A percentile compares a stretch with the other conserved stretches of the same genome.
Evolutionary conservation across 2,888 invertebrate species (phyloP).

Genomic region (Aspidiotus rigidus): DNA sequence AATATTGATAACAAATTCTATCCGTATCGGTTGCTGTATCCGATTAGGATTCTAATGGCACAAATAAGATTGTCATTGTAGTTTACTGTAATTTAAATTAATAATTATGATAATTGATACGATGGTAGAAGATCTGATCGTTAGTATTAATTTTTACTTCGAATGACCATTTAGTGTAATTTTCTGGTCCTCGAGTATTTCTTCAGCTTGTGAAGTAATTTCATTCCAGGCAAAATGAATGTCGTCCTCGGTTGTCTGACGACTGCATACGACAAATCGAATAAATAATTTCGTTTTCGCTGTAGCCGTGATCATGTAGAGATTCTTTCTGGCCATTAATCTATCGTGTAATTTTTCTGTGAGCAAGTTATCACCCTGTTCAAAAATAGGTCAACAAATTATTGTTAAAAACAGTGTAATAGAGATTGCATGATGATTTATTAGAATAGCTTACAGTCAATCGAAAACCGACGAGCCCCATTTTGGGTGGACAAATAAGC

Average conservation of each 20-base stretch:
- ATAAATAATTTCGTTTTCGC: conserved; percentile 60
- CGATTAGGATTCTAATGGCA: too few species aligned
- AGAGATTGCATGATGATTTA: background rate
- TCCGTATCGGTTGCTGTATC: too few species aligned
- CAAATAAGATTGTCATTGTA: too few species aligned
- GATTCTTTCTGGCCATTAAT: conserved; percentile 63
- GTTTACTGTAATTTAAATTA: too few species aligned
- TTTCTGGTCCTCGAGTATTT: conserved; percentile 27
- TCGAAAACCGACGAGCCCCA: conserved; percentile 86
- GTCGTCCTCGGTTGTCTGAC: conserved; percentile 59
- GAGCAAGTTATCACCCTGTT: conserved; percentile 55
- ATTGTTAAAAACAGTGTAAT: background rate
- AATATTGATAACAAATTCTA: too few species aligned
- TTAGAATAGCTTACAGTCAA: conserved; percentile 50
- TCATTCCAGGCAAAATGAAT: conserved; percentile 65
- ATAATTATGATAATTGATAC: too few species aligned
- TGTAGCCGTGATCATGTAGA: conserved; percentile 72
- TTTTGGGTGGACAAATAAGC: conserved; percentile 57
- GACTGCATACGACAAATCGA: conserved; percentile 73
- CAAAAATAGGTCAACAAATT: conserved; percentile 14
- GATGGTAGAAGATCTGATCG: too few species aligned
- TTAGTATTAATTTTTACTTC: background rate
- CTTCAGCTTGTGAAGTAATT: conserved; percentile 52
- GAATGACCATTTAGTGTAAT: conserved; percentile 18
- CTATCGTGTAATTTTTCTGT: conserved; percentile 63